phyloP scores from a whole-genome alignment of 1,140 invertebrate species.

The Phenacoccus solenopsis region DNA sequence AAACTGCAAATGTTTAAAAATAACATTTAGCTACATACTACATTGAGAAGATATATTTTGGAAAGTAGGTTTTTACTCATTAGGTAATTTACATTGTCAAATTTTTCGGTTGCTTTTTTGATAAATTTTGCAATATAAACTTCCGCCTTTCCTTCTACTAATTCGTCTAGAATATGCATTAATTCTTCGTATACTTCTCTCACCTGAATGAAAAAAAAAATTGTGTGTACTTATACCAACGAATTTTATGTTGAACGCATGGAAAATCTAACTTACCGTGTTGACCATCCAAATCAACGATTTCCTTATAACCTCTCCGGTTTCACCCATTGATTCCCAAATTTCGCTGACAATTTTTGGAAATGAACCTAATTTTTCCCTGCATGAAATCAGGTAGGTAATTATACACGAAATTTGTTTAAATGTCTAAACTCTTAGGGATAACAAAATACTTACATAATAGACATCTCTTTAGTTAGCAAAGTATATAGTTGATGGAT shows the following conservation, averaged over 20 bases:
- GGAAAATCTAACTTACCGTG: slow-evolving; percentile 34
- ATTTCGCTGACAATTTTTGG: slow-evolving; percentile 66
- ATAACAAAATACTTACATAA: slow-evolving; percentile 32
- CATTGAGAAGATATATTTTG: background rate
- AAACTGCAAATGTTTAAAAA: slow-evolving; percentile 34
- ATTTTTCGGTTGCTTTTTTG: slow-evolving; percentile 53
- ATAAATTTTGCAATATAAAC: slow-evolving; percentile 50
- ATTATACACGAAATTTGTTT: too few species aligned
- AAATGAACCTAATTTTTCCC: slow-evolving; percentile 57
- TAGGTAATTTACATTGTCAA: slow-evolving; percentile 41
- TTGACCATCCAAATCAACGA: slow-evolving; percentile 61
- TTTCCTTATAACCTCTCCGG: slow-evolving; percentile 57
- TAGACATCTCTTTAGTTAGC: slow-evolving; percentile 58
- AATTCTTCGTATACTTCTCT: slow-evolving; percentile 55
- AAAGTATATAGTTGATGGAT: slow-evolving; percentile 51
- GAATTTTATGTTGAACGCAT: too few species aligned
- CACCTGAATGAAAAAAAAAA: too few species aligned
- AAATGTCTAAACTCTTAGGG: background rate
- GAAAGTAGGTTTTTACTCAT: background rate
- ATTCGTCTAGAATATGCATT: slow-evolving; percentile 47
- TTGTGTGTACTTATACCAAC: too few species aligned
- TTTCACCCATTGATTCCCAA: slow-evolving; percentile 70
- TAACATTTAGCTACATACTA: background rate
- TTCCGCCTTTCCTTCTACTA: slow-evolving; percentile 58
- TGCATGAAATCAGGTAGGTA: too few species aligned